Percentiles rank a stretch among this genome's conserved stretches.
Evolutionary conservation across 2,113 vertebrate genomes (phyloP).

Genomic region (Uria aalge): DNA sequence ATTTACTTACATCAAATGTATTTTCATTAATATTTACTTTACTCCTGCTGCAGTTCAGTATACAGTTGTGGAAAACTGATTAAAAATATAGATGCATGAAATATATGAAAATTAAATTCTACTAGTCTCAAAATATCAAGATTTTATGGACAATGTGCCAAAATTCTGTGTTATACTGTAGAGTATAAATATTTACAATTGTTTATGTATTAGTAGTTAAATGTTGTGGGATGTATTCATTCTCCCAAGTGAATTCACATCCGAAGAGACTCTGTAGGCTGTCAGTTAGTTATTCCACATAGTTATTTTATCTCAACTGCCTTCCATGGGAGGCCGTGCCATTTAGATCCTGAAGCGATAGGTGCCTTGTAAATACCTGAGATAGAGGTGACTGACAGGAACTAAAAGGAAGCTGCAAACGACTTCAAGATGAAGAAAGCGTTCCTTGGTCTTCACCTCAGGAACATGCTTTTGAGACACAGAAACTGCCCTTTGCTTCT

Average conservation of each 20-base stretch:
- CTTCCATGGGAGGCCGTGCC: neutral
- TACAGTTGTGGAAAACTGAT: neutral
- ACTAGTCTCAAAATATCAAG: neutral
- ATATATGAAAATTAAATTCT: conserved; percentile 2
- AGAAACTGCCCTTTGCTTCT: neutral
- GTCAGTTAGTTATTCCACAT: neutral
- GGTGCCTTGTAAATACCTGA: neutral
- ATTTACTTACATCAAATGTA: neutral
- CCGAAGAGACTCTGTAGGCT: neutral
- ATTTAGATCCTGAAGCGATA: neutral
- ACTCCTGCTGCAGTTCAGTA: neutral
- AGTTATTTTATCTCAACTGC: neutral
- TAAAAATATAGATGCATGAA: neutral
- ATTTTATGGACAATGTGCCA: neutral
- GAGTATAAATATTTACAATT: neutral
- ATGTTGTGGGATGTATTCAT: neutral
- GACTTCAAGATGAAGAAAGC: neutral
- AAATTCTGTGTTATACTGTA: neutral
- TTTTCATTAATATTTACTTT: neutral
- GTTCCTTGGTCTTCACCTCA: neutral
- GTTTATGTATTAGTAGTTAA: neutral
- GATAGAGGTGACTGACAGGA: neutral
- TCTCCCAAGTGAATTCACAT: neutral
- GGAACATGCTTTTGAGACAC: neutral
- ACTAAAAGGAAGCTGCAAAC: neutral